These are phyloP conservation scores for Amphipoea lucens DNA, from an alignment of 2,888 invertebrate species.

Conservation along the genomic window DNA sequence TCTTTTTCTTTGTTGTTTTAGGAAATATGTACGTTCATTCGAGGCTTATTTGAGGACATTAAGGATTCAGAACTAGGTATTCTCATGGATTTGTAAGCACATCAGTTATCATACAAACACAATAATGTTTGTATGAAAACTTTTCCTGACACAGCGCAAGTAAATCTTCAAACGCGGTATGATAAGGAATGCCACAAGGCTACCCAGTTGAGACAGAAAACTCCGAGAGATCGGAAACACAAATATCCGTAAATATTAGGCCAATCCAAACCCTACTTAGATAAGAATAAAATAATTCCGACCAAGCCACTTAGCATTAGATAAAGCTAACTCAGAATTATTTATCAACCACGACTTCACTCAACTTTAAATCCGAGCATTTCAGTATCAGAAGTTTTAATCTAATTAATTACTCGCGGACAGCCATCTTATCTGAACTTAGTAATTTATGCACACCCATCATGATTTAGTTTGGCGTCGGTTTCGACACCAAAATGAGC, in stretches of 20 bases:
- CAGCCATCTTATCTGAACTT: conserved; percentile 56
- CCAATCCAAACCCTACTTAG: conserved; percentile 27
- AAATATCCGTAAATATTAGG: conserved; percentile 30
- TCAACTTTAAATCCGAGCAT: conserved; percentile 39
- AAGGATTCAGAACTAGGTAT: neutral
- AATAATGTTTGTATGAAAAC: neutral
- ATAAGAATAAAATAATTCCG: conserved; percentile 39
- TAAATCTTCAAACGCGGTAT: neutral
- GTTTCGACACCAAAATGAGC: conserved; percentile 77
- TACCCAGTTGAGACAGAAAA: neutral
- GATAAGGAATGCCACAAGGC: conserved; percentile 5
- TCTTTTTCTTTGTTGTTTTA: conserved; percentile 3
- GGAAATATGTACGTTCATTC: neutral
- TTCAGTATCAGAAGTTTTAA: conserved; percentile 44
- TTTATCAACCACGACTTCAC: conserved; percentile 54
- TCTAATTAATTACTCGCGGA: conserved; percentile 55
- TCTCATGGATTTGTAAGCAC: neutral
- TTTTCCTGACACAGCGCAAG: neutral
- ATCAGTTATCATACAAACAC: neutral
- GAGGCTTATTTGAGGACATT: neutral
- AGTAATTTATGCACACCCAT: conserved; percentile 70
- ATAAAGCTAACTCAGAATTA: conserved; percentile 45
- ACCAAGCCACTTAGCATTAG: conserved; percentile 40
- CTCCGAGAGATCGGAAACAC: conserved; percentile 9
- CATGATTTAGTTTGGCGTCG: conserved; percentile 63